phyloP scores from a whole-genome alignment of 2,113 vertebrate species.

The Corvus cornix region DNA sequence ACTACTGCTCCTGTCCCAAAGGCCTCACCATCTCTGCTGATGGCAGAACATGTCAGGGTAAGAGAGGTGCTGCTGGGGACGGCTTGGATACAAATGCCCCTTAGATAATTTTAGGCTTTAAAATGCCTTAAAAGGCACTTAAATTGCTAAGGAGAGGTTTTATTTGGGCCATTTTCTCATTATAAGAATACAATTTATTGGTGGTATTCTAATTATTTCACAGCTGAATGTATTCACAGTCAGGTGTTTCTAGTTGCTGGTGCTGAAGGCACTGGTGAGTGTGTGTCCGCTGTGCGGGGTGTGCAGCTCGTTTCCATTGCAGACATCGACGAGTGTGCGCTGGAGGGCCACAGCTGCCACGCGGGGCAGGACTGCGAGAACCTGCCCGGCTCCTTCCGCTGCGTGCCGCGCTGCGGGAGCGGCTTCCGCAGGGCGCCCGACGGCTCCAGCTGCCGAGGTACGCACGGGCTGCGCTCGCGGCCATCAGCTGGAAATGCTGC shows the following conservation, averaged over 20 bases:
- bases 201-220: not conserved
- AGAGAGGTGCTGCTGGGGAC: not conserved
- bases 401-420: conserved; percentile 81
- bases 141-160: not conserved
- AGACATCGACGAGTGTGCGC: conserved; percentile 93
- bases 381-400: conserved; percentile 87
- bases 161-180: rapidly evolving
- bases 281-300: not conserved
- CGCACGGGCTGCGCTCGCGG: not conserved
- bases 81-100: not conserved
- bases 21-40: conserved; percentile 92
- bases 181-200: not conserved
- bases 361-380: conserved; percentile 90
- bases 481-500: not conserved
- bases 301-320: not conserved
- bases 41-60: conserved; percentile 92
- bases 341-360: conserved; percentile 80
- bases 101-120: not conserved
- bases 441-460: conserved; percentile 89
- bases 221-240: no score
- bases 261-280: not conserved
- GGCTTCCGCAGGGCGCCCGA: conserved; percentile 87
- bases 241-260: rapidly evolving
- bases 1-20: conserved; percentile 90
- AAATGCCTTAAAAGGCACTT: not conserved